phyloP scores from a whole-genome alignment of 2,888 invertebrate species.

The Eupithecia subumbrata region DNA sequence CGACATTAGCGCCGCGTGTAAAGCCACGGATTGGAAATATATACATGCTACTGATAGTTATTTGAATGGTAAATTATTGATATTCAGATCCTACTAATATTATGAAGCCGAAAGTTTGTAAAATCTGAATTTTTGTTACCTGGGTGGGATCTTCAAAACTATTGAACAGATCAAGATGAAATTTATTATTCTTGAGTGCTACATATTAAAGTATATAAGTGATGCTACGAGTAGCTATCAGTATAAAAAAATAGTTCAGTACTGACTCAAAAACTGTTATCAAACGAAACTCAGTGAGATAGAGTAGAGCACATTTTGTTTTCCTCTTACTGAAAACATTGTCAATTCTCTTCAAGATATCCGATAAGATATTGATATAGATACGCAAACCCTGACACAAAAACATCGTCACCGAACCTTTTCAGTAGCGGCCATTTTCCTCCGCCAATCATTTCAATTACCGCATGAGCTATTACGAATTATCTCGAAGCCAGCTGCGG shows the following conservation, averaged over 20 bases:
- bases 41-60: background rate
- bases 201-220: no score
- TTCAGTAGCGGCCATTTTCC: conserved; percentile 35
- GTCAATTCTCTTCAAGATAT: background rate
- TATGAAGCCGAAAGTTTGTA: no score
- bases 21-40: background rate
- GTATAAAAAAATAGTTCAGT: background rate
- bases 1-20: conserved; percentile 11
- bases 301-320: background rate
- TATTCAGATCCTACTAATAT: no score
- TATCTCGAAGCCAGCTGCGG: conserved; percentile 22
- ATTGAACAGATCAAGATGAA: no score
- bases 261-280: background rate
- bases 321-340: background rate
- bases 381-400: conserved; percentile 46
- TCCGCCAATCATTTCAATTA: conserved; percentile 24
- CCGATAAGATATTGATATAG: conserved; percentile 2
- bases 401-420: conserved; percentile 41
- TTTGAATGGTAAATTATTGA: background rate
- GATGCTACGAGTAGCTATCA: no score
- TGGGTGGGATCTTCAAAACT: no score
- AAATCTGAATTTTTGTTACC: no score
- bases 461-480: conserved; percentile 25
- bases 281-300: background rate
- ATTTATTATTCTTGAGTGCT: no score